Evolutionary conservation across 92 coral and sea anemone species (phyloP).

Genomic region (Pocillopora meandrina): DNA sequence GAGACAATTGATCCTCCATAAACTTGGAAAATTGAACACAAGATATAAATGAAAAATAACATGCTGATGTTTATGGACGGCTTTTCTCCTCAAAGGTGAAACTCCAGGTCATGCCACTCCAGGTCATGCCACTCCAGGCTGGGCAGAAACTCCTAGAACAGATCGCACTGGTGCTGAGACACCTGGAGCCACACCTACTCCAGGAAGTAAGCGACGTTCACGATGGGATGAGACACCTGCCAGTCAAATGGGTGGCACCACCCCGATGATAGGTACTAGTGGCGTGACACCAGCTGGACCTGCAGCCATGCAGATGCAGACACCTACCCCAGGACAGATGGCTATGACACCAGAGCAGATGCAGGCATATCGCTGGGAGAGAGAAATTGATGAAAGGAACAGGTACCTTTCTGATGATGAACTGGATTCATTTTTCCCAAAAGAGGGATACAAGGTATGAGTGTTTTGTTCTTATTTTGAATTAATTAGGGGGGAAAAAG

Average conservation of each 20-base stretch:
- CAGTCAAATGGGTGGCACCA: constrained; percentile 91
- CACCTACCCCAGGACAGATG: constrained; percentile 98
- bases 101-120: constrained; percentile 99
- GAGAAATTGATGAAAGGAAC: constrained; percentile 98
- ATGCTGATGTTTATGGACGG: neutral
- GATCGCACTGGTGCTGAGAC: constrained; percentile 97
- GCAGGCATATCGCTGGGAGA: constrained; percentile 99
- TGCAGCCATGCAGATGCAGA: constrained; percentile 99
- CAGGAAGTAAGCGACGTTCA: constrained; percentile 96
- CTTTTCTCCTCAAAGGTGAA: constrained; percentile 51
- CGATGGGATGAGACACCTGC: constrained; percentile 99
- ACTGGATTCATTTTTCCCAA: constrained; percentile 91
- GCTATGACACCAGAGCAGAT: constrained; percentile 99
- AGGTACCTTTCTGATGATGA: constrained; percentile 94
- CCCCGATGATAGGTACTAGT: constrained; percentile 97
- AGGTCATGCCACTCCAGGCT: constrained; percentile 92
- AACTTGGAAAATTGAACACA: too few relatives aligned
- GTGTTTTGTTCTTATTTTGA: too few relatives aligned
- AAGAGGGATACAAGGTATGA: constrained; percentile 96
- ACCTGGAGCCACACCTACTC: constrained; percentile 99
- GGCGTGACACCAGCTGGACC: constrained; percentile 97
- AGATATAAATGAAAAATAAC: too few relatives aligned
- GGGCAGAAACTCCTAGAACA: constrained; percentile 99
- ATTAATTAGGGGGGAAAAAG: too few relatives aligned
- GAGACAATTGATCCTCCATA: too few relatives aligned